These are phyloP conservation scores for Eumaeus atala DNA, from an alignment of 1,140 invertebrate genomes.

Conservation along the genomic window DNA sequence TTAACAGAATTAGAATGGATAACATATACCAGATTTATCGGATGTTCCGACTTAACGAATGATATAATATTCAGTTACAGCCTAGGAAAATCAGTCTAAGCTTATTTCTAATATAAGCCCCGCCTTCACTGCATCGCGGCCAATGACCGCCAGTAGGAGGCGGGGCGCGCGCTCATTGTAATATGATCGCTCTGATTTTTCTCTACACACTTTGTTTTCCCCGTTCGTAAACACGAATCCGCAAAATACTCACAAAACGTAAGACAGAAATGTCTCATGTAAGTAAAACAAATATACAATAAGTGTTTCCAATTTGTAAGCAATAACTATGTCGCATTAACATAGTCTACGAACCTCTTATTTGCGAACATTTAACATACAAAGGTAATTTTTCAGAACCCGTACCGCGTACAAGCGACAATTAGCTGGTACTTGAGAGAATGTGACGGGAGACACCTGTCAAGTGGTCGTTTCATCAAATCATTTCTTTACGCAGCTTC, in stretches of 20 bases:
- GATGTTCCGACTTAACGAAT: too few species aligned
- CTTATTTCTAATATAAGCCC: slow-evolving; percentile 57
- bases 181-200: slow-evolving; percentile 45
- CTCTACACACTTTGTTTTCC: slow-evolving; percentile 10
- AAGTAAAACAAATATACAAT: slow-evolving; percentile 2
- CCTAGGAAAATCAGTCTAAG: slow-evolving; percentile 37
- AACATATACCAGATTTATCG: too few species aligned
- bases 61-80: not conserved
- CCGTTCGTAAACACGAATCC: not conserved
- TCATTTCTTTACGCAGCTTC: slow-evolving; percentile 71
- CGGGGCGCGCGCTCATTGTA: slow-evolving; percentile 43
- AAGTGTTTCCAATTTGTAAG: slow-evolving; percentile 11
- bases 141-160: slow-evolving; percentile 52
- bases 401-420: slow-evolving; percentile 48
- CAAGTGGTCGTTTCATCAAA: slow-evolving; percentile 68
- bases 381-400: slow-evolving; percentile 61
- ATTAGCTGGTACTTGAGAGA: slow-evolving; percentile 54
- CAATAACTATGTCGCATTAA: slow-evolving; percentile 9
- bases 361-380: slow-evolving; percentile 56
- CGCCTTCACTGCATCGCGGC: slow-evolving; percentile 50
- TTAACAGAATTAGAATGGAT: too few species aligned
- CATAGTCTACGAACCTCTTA: not conserved
- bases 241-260: not conserved
- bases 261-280: not conserved
- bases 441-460: slow-evolving; percentile 67